Conservation (phyloP, 2,888 invertebrate species). For the Oscheius myriophilus region DNA sequence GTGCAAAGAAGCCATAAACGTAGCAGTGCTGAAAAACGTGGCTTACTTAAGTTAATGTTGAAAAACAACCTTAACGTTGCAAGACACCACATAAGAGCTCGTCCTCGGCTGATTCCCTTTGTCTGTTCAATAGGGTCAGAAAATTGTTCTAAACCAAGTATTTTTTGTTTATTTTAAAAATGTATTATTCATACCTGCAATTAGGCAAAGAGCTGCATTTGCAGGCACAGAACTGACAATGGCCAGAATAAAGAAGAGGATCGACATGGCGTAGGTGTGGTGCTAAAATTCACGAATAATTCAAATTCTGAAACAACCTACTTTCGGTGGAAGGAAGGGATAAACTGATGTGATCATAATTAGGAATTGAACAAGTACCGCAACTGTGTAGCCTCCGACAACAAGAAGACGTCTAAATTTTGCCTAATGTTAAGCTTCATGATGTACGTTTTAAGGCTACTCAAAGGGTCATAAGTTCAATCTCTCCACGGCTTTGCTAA, state of each 20-base stretch:
- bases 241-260: slow-evolving; percentile 39
- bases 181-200: slow-evolving; percentile 36
- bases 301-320: not conserved
- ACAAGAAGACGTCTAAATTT: slow-evolving; percentile 35
- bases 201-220: slow-evolving; percentile 56
- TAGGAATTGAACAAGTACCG: slow-evolving; percentile 40
- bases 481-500: no score
- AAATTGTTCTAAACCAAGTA: slow-evolving; percentile 48
- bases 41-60: not conserved
- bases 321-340: slow-evolving; percentile 36
- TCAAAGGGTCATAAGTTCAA: no score
- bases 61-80: slow-evolving; percentile 47
- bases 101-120: slow-evolving; percentile 39
- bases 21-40: slow-evolving; percentile 46
- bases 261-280: slow-evolving; percentile 28
- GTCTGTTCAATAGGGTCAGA: slow-evolving; percentile 35
- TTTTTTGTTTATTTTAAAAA: not conserved
- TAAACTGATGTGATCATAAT: slow-evolving; percentile 42
- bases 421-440: not conserved
- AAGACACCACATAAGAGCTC: slow-evolving; percentile 56
- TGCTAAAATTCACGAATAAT: slow-evolving; percentile 17
- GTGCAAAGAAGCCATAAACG: slow-evolving; percentile 42
- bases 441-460: no score
- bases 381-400: slow-evolving; percentile 40
- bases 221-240: slow-evolving; percentile 49